phyloP scores from a whole-genome alignment of 2,113 vertebrate genomes.

The Equus przewalskii region DNA sequence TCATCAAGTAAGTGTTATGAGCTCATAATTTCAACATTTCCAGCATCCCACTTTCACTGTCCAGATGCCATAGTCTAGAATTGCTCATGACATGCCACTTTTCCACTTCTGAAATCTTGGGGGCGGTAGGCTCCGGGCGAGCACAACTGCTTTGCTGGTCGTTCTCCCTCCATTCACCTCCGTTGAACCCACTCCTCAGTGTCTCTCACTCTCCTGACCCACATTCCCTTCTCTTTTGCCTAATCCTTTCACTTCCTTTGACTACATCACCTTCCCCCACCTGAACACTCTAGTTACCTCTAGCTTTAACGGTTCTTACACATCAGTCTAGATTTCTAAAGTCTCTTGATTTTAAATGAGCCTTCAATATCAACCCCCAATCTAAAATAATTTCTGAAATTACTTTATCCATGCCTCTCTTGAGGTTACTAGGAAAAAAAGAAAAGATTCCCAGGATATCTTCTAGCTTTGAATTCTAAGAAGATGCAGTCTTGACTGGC shows the following conservation, averaged over 20 bases:
- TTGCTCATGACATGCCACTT: accelerated
- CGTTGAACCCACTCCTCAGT: neutral
- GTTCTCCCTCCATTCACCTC: neutral
- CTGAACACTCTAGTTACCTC: neutral
- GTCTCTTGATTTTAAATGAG: neutral
- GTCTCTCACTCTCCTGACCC: neutral
- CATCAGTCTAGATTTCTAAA: neutral
- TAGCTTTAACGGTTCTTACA: neutral
- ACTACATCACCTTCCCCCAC: neutral
- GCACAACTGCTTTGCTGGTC: accelerated
- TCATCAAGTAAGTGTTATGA: neutral
- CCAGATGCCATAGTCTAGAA: accelerated
- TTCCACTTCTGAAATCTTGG: neutral
- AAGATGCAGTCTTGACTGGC: neutral
- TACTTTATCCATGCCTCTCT: neutral
- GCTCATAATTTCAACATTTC: no score
- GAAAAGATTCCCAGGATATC: neutral
- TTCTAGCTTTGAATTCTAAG: neutral
- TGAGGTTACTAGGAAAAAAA: neutral
- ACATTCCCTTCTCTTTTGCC: neutral
- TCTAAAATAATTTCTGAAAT: neutral
- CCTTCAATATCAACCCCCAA: neutral
- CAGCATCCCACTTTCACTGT: accelerated
- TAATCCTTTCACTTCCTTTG: neutral
- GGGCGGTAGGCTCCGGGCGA: neutral